Base-by-base conservation (phyloP, 2,888 invertebrate species). In the Willowsia nigromaculata region DNA sequence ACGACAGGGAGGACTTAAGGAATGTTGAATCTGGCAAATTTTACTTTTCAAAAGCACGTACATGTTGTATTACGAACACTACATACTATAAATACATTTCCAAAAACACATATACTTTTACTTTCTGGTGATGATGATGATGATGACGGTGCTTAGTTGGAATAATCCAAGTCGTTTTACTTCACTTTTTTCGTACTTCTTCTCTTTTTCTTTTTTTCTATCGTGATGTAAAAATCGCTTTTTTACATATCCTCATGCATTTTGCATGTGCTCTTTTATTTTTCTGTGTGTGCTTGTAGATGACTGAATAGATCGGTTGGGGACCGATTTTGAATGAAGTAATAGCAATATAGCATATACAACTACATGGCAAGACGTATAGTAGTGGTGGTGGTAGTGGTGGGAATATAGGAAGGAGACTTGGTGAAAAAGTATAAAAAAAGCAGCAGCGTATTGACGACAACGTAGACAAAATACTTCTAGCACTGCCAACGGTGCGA, bases 221-320 rank as follows among this genome's bases (percentile, higher is more conserved):
- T 71, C 83, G 15, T 18, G 71, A 84, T 71, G 53, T 53, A 71
- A 84, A 71, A 84, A 71, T 84, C 83, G 56, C 83, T 53, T 81
- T 83, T 83, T 84, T 84, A 82, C 82, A 82, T 84, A 84, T 71
- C 37, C 83, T 84, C 83, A 84, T 84, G 83, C 83, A 84, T 84
- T 84, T 84, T 84, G 83, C 83, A 84, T 84, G 71, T 68, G 68
- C 43, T 71, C 71, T 56, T 53, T 40, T 53, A 37, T 84, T 71
- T 47, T 56, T 15, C 50, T 22, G n/a, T 71, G 11, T 74, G 47
- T 43, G n/a, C 74, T 30, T 15, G n/a, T 40, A 74, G 37, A 37
- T 68, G 43, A 47, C 30, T 43, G 33, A 27, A 74, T 74, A 47
- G 47, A 47, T 74, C 27, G 43, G 9, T 47, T 68, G 33, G 74